Conservation (phyloP, 2,888 invertebrate genomes). For the Drosophila melanosoma region DNA sequence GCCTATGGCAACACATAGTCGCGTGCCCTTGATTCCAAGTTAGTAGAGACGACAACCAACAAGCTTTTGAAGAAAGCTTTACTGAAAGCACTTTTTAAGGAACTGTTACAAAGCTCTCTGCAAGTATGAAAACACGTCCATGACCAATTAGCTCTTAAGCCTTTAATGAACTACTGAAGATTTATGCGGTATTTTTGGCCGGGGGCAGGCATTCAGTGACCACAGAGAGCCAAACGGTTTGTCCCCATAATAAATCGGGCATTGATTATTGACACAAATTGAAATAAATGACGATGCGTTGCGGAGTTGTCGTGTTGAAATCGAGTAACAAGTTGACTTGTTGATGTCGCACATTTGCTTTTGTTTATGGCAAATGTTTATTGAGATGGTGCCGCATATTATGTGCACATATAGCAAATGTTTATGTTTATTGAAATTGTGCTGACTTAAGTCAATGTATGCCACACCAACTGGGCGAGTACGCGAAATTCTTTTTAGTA, state of each 20-base stretch:
- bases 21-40: background rate
- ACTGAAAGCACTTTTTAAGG: background rate
- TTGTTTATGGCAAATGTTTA: slow-evolving; percentile 39
- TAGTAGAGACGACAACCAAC: slow-evolving; percentile 42
- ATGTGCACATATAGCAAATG: slow-evolving; percentile 15
- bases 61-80: slow-evolving; percentile 20
- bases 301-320: background rate
- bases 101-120: slow-evolving; percentile 19
- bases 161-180: slow-evolving; percentile 47
- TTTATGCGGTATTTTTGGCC: slow-evolving; percentile 43
- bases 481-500: background rate
- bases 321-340: slow-evolving; percentile 35
- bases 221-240: slow-evolving; percentile 11
- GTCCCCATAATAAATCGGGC: slow-evolving; percentile 9
- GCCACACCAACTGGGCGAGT: slow-evolving; percentile 9
- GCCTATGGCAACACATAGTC: slow-evolving; percentile 8
- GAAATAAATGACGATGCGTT: slow-evolving; percentile 30
- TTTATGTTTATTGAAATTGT: slow-evolving; percentile 36
- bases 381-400: background rate
- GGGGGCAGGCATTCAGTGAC: slow-evolving; percentile 3
- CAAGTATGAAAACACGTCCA: background rate
- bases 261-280: slow-evolving; percentile 52
- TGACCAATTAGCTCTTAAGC: slow-evolving; percentile 40
- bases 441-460: slow-evolving; percentile 10
- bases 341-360: slow-evolving; percentile 41